Base-by-base conservation (phyloP, 1,140 invertebrate genomes). In the Sycophaga agraensis region DNA sequence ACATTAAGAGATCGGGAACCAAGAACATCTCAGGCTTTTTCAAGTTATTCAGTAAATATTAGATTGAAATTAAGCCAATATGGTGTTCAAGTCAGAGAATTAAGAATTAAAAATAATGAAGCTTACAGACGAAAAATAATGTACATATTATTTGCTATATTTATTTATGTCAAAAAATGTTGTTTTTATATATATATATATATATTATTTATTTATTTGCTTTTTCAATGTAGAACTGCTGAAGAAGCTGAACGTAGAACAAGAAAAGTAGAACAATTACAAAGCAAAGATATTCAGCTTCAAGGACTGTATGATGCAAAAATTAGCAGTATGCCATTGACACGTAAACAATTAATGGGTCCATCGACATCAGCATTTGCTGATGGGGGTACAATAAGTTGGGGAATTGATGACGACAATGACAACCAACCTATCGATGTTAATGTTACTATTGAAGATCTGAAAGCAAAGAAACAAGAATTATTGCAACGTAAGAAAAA, bases 61-160 rank as follows among this genome's bases (percentile, higher is more conserved):
- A 73, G 87, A 35, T 65, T 87, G 11, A 76, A 82, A 39, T 68
- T 89, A 50, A 88, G 87, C 67, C 87, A 90, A 55, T 86, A 85
- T 63, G 79, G 74, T 12, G 74, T 74, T 59, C 84, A 89, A 79
- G 80, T 89, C 16, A 67, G 77, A 39, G 84, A 88, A 56, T 71
- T 90, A 1, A 84, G 82, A 43, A 73, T 72, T 24, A 86, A 87
- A 72, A 71, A 88, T 17, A 81, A 83, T 37, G 75, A 82, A 59
- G 81, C 78, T 26, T 74, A 74, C 2, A 78, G 66, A 62, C 73
- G 73, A 9, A 74, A 70, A 57, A 71, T 76, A 51, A 84, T 87
- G 85, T 86, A 85, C n/a, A n/a, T n/a, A n/a, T n/a, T 80, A 74
- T 75, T 82, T 81, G 14, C 5, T 19, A 46, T 28, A 24, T 22